phyloP scores from a whole-genome alignment of 2,888 invertebrate genomes.

The Sepiola atlantica region DNA sequence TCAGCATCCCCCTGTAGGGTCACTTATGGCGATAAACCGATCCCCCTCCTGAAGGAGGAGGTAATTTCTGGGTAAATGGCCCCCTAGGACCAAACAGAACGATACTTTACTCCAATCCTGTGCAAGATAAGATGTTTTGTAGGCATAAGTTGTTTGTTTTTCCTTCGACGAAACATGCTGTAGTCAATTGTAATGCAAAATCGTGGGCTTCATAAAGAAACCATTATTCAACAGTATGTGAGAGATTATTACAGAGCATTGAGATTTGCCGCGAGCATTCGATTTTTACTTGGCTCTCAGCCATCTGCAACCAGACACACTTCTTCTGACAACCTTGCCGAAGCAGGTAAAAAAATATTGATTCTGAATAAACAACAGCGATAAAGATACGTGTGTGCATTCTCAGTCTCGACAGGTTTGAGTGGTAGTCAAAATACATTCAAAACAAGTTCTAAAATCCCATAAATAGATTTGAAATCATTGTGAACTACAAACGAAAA shows the following conservation, averaged over 20 bases:
- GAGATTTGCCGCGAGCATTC: neutral
- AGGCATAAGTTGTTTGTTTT: neutral
- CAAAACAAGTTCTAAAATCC: neutral
- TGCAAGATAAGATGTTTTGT: too few species aligned
- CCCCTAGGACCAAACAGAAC: too few species aligned
- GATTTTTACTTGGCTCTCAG: neutral
- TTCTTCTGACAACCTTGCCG: neutral
- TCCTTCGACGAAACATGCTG: neutral
- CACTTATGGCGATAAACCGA: too few species aligned
- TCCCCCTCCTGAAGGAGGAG: too few species aligned
- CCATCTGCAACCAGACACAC: conserved; percentile 4
- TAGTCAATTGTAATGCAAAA: neutral
- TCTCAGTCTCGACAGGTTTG: neutral
- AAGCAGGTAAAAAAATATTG: conserved; percentile 22
- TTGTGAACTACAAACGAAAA: neutral
- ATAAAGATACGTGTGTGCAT: neutral
- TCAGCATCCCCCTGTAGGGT: too few species aligned
- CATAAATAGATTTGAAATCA: neutral
- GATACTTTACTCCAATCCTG: too few species aligned
- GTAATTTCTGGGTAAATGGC: too few species aligned
- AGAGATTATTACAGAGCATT: neutral
- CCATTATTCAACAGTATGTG: neutral
- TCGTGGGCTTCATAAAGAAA: neutral
- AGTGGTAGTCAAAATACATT: neutral
- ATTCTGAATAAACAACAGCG: neutral